These are phyloP conservation scores for Operophtera brumata DNA, from an alignment of 2,888 invertebrate species.

Conservation along the genomic window DNA sequence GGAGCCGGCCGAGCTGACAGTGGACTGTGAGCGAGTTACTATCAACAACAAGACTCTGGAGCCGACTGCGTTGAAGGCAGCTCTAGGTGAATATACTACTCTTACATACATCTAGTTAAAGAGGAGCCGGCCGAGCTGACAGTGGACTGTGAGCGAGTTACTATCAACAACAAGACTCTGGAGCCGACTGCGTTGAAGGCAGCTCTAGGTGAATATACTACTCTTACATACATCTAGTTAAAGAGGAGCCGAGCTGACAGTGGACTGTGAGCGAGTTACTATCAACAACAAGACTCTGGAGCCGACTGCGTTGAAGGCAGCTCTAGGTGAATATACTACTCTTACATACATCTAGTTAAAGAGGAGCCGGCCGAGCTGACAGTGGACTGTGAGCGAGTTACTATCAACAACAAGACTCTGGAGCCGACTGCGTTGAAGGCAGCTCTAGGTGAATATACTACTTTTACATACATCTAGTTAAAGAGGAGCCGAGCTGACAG, in stretches of 20 bases:
- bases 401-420: constrained; percentile 15
- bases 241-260: too few species aligned
- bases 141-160: constrained; percentile 10
- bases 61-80: neutral
- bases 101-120: too few species aligned
- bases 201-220: constrained; percentile 4
- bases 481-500: neutral
- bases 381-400: constrained; percentile 10
- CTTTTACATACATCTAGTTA: too few species aligned
- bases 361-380: neutral
- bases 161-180: constrained; percentile 15
- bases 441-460: constrained; percentile 4
- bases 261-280: constrained; percentile 13
- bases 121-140: neutral
- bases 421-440: neutral
- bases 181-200: neutral
- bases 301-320: neutral
- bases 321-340: constrained; percentile 1
- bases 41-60: constrained; percentile 17
- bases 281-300: constrained; percentile 17
- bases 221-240: too few species aligned
- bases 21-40: constrained; percentile 13
- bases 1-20: too few species aligned
- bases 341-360: too few species aligned
- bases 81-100: constrained; percentile 1